phyloP scores from a whole-genome alignment of 2,113 vertebrate genomes.

The Hylia prasina region DNA sequence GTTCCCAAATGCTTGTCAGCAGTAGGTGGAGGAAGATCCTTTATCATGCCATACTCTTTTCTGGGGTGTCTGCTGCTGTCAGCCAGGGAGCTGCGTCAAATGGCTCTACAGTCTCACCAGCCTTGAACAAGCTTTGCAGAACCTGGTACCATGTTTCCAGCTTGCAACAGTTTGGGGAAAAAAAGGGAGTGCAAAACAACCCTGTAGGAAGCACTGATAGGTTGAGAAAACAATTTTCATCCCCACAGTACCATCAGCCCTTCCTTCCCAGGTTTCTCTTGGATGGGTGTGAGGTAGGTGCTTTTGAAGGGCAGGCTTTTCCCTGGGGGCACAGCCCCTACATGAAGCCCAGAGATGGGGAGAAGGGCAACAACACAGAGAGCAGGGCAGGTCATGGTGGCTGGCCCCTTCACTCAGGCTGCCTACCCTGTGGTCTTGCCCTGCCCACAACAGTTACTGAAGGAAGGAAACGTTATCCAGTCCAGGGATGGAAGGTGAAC shows the following conservation, averaged over 20 bases:
- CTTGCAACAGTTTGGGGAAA: not conserved
- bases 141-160: not conserved
- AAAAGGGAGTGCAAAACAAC: not conserved
- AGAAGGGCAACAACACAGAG: not conserved
- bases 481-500: not conserved
- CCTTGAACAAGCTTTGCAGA: not conserved
- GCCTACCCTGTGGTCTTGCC: not conserved
- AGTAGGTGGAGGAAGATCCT: not conserved
- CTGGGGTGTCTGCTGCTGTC: not conserved
- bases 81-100: not conserved
- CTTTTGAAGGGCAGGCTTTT: not conserved
- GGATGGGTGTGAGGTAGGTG: not conserved
- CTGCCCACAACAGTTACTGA: not conserved
- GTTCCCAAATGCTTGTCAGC: not conserved
- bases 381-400: not conserved
- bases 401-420: not conserved
- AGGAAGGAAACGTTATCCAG: not conserved
- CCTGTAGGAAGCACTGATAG: not conserved
- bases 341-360: fast-evolving
- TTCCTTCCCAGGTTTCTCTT: not conserved
- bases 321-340: not conserved
- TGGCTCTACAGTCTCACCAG: not conserved
- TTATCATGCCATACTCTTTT: fast-evolving
- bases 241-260: not conserved
- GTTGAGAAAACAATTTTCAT: not conserved